Evolutionary conservation across 2,113 vertebrate species (phyloP), one percentile per base, ranked within the genome.

Genomic region (Promerops cafer): DNA sequence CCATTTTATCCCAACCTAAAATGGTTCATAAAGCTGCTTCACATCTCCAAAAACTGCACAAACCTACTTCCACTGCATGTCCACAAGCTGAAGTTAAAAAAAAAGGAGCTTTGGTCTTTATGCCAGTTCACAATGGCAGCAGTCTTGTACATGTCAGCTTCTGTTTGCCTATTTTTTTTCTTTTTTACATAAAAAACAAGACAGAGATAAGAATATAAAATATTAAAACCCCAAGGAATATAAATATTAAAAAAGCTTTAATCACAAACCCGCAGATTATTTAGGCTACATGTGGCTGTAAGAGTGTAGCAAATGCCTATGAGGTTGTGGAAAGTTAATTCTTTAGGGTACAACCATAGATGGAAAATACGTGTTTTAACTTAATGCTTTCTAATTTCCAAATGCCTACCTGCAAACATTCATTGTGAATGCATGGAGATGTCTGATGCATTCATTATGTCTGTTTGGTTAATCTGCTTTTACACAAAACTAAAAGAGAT

Each of bases 401-500:
- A 78, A 20, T 30, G 31, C 79, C 76, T 90, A 89, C 77, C 94
- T 96, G 90, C 72, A 89, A 39, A 77, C 54, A 47, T 47, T 80
- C 85, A 89, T 78, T 90, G 56, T 44, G 53, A 93, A 90, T 79
- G 89, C 86, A 64, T 21, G 40, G 85, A 81, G 72, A 86, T 39
- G 45, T 35, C 77, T 88, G 75, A 28, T 37, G 83, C 76, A 89
- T 94, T 95, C 93, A 84, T 92, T 94, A 89, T 78, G 49, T 16
- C 44, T 68, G 68, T 92, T 94, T 76, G 57, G 86, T 81, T 95
- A 95, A 95, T 96, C 94, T 96, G 72, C 80, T 79, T 90, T 89
- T 76, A 89, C 23, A 76, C 35, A 81, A 88, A 72, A 59, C 79
- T 61, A 56, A 93, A 96, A 61, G 12, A 82, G 69, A 93, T 90